A percentile compares a stretch with the other conserved stretches of the same genome.
phyloP scores from a whole-genome alignment of 2,113 vertebrate genomes.

The Percina caprodes region DNA sequence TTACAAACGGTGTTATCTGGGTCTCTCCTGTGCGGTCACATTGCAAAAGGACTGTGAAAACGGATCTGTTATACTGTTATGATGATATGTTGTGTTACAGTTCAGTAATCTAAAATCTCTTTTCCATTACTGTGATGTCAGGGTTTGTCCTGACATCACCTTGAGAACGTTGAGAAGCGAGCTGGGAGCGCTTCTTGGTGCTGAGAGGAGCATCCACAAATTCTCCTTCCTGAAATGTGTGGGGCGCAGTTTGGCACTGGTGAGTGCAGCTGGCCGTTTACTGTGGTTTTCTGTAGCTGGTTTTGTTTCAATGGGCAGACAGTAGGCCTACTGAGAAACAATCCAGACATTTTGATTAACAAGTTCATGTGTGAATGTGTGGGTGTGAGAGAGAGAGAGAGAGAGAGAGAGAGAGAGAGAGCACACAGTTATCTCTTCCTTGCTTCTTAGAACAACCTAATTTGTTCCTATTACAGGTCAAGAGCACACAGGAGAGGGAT shows the following conservation, averaged over 20 bases:
- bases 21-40: background rate
- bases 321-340: constrained; percentile 28
- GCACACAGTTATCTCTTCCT: constrained; percentile 30
- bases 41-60: background rate
- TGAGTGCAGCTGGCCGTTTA: constrained; percentile 77
- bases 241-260: constrained; percentile 91
- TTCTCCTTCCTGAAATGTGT: constrained; percentile 93
- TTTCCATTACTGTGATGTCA: constrained; percentile 66
- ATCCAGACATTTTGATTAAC: constrained; percentile 55
- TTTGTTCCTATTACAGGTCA: constrained; percentile 84
- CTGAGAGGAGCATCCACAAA: constrained; percentile 83
- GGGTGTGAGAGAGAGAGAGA: background rate
- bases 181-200: constrained; percentile 85
- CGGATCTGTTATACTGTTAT: background rate
- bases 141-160: constrained; percentile 89
- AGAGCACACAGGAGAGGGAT: constrained; percentile 90
- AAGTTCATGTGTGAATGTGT: constrained; percentile 23
- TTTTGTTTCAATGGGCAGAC: constrained; percentile 44
- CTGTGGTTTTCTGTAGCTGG: constrained; percentile 36
- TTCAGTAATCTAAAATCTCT: background rate
- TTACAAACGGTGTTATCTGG: background rate
- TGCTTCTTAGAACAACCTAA: constrained; percentile 18
- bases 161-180: constrained; percentile 85
- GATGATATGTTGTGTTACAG: background rate
- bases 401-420: no score